Evolutionary conservation across 1,140 invertebrate genomes (phyloP).

Genomic region (Rhyacophila brunnea): DNA sequence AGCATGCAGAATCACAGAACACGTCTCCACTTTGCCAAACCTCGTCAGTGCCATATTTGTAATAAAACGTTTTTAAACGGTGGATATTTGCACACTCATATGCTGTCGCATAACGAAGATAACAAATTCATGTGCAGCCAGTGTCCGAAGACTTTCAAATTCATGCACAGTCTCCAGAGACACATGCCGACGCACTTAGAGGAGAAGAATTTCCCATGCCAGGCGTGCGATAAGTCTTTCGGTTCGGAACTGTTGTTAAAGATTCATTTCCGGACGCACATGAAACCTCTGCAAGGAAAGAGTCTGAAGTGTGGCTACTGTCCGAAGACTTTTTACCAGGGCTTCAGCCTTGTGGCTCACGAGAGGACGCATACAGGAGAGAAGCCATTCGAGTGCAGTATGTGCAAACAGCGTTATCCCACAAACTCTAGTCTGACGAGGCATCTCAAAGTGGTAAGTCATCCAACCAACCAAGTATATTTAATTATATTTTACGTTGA

Average conservation of each 20-base stretch:
- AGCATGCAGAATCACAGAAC: slow-evolving; percentile 24
- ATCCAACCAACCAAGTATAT: too few species aligned
- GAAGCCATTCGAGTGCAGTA: slow-evolving; percentile 48
- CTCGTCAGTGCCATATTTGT: slow-evolving; percentile 41
- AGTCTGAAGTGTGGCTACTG: slow-evolving; percentile 46
- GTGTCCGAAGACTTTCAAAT: slow-evolving; percentile 47
- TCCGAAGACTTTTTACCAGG: slow-evolving; percentile 46
- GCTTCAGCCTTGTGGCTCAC: slow-evolving; percentile 46
- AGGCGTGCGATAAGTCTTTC: slow-evolving; percentile 60
- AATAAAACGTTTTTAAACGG: slow-evolving; percentile 36
- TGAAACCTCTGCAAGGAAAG: slow-evolving; percentile 39
- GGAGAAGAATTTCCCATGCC: slow-evolving; percentile 58
- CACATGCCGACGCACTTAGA: slow-evolving; percentile 55
- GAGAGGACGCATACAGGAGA: slow-evolving; percentile 51
- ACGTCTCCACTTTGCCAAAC: slow-evolving; percentile 10
- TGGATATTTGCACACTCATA: slow-evolving; percentile 36
- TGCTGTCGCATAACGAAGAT: slow-evolving; percentile 39
- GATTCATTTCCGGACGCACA: slow-evolving; percentile 59
- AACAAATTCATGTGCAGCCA: slow-evolving; percentile 40
- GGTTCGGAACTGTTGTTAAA: slow-evolving; percentile 60
- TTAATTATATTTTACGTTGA: too few species aligned
- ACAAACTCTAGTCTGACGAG: slow-evolving; percentile 47
- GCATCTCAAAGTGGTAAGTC: slow-evolving; percentile 47
- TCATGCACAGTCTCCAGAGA: slow-evolving; percentile 48
- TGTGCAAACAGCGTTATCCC: slow-evolving; percentile 50